Evolutionary conservation across 2,888 invertebrate genomes (phyloP).

Genomic region (Apamea anceps): DNA sequence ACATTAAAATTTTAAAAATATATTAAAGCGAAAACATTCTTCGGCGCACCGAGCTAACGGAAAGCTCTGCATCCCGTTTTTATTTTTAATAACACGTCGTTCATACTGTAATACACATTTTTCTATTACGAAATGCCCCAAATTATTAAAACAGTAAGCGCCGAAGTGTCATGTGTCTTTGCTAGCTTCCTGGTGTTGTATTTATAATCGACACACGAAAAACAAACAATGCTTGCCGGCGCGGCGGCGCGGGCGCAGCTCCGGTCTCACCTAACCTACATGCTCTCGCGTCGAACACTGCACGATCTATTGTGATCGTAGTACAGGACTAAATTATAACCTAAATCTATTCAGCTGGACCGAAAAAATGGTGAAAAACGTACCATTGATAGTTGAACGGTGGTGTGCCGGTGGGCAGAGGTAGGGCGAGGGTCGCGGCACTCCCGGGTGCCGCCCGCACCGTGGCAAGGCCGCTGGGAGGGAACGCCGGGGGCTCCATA

Average conservation of each 20-base stretch:
- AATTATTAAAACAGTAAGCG: constrained; percentile 70
- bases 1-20: constrained; percentile 59
- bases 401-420: constrained; percentile 81
- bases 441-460: constrained; percentile 83
- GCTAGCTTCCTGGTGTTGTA: constrained; percentile 85
- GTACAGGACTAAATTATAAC: constrained; percentile 63
- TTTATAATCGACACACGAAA: constrained; percentile 88
- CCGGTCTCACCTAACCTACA: constrained; percentile 56
- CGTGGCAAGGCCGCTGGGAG: constrained; percentile 75
- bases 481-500: constrained; percentile 87
- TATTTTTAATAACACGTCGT: constrained; percentile 59
- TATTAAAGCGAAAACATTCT: constrained; percentile 44
- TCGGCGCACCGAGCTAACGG: constrained; percentile 27
- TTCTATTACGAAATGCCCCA: constrained; percentile 65
- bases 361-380: constrained; percentile 69
- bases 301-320: constrained; percentile 65
- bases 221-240: constrained; percentile 86
- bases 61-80: constrained; percentile 51
- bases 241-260: constrained; percentile 62
- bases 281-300: constrained; percentile 55
- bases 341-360: constrained; percentile 58
- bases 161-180: constrained; percentile 77
- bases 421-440: constrained; percentile 77
- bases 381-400: constrained; percentile 86
- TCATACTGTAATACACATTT: constrained; percentile 55